A percentile compares a stretch with the other conserved stretches of the same genome.
phyloP scores from a whole-genome alignment of 2,797 vertebrate genomes.

The Parotocinclus haroldoi region DNA sequence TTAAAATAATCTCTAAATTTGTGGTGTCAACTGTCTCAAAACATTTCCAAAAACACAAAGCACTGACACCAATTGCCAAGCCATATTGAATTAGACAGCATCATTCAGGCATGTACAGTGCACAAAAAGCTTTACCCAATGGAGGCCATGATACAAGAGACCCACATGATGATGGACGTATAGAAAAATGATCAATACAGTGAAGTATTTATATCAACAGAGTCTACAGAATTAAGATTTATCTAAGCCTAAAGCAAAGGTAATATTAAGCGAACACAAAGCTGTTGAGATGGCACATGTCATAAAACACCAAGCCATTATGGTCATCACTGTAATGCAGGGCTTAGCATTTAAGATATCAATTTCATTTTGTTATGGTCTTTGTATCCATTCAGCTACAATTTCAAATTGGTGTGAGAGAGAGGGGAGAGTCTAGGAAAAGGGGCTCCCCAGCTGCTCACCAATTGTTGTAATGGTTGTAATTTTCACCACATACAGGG shows the following conservation, averaged over 20 bases:
- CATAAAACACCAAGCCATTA: slow-evolving; percentile 78
- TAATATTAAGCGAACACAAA: slow-evolving; percentile 69
- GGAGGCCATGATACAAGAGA: slow-evolving; percentile 25
- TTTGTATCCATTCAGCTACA: slow-evolving; percentile 64
- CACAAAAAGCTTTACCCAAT: neutral
- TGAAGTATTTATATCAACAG: slow-evolving; percentile 69
- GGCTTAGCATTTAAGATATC: slow-evolving; percentile 72
- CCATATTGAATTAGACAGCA: neutral
- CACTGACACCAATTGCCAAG: neutral
- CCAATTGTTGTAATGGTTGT: slow-evolving; percentile 64
- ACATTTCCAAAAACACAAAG: no score
- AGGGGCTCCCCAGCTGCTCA: slow-evolving; percentile 58
- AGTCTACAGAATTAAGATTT: slow-evolving; percentile 74
- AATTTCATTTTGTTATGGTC: slow-evolving; percentile 63
- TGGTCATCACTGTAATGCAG: slow-evolving; percentile 70
- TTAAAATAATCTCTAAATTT: no score
- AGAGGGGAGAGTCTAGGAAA: neutral
- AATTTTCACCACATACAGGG: slow-evolving; percentile 60
- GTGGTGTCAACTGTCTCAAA: no score
- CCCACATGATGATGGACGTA: slow-evolving; percentile 65
- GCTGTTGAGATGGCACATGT: slow-evolving; percentile 61
- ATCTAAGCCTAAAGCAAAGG: slow-evolving; percentile 73
- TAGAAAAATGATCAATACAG: slow-evolving; percentile 70
- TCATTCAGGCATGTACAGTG: neutral
- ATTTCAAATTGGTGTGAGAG: slow-evolving; percentile 56